A percentile compares a stretch with the other conserved stretches of the same genome.
Evolutionary conservation across 2,888 invertebrate genomes (phyloP).

Genomic region (Parasteatoda lunata): DNA sequence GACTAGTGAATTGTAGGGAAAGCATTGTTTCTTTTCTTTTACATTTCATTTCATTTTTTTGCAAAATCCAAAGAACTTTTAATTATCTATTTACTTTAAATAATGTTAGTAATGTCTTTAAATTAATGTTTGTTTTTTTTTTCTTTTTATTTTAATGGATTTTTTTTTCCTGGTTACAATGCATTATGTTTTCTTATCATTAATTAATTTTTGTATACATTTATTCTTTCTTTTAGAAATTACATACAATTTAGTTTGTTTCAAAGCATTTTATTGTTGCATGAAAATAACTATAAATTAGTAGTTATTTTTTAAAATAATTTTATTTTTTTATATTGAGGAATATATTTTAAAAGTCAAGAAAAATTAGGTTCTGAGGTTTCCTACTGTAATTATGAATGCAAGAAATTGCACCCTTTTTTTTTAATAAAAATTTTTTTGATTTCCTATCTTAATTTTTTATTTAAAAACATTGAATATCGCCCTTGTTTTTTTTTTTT

Average conservation of each 20-base stretch:
- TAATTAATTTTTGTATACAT: not conserved
- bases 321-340: too few relatives aligned
- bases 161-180: not conserved
- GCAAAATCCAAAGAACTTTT: not conserved
- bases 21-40: not conserved
- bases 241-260: not conserved
- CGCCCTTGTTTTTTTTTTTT: too few relatives aligned
- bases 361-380: too few relatives aligned
- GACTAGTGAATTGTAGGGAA: too few relatives aligned
- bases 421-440: too few relatives aligned
- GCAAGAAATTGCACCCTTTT: too few relatives aligned
- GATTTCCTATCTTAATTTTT: too few relatives aligned
- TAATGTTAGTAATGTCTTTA: not conserved
- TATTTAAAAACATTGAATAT: too few relatives aligned
- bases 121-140: not conserved
- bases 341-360: too few relatives aligned
- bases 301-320: not conserved
- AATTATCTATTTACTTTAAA: not conserved
- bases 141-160: not conserved
- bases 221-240: not conserved
- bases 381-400: too few relatives aligned
- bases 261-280: not conserved
- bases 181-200: not conserved
- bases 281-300: not conserved
- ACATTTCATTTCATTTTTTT: constrained; percentile 5